phyloP scores from a whole-genome alignment of 2,113 vertebrate species.

The Cyprinodon brontotheroides region DNA sequence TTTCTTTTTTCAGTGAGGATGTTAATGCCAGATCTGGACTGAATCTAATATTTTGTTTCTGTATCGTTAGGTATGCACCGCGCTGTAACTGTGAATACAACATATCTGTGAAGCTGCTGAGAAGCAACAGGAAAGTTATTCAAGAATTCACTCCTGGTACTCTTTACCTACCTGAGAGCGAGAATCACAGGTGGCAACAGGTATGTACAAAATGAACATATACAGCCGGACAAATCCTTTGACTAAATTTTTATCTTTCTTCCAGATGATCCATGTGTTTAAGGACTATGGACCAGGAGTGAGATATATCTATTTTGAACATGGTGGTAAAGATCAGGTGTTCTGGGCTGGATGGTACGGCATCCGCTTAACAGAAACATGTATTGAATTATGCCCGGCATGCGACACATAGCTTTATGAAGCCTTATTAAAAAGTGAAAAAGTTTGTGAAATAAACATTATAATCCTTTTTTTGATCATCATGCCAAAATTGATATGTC shows the following conservation, averaged over 20 bases:
- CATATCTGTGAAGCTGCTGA: conserved; percentile 71
- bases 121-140: conserved; percentile 40
- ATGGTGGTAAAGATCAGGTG: conserved; percentile 87
- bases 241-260: conserved; percentile 18
- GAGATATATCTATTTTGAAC: conserved; percentile 84
- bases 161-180: conserved; percentile 72
- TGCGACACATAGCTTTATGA: conserved; percentile 5
- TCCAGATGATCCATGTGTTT: conserved; percentile 88
- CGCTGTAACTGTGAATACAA: conserved; percentile 73
- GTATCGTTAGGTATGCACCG: conserved; percentile 73
- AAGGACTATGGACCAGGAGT: conserved; percentile 86
- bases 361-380: conserved; percentile 88
- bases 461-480: no score
- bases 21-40: background rate
- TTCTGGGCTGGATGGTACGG: conserved; percentile 94
- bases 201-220: conserved; percentile 34
- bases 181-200: conserved; percentile 69
- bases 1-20: no score
- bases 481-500: no score
- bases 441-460: background rate
- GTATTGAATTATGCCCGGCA: conserved; percentile 80
- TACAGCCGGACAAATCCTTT: background rate
- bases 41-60: background rate
- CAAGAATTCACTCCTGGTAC: conserved; percentile 51
- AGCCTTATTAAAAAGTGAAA: background rate